Conservation (phyloP, 2,797 vertebrate genomes). For the Acipenser ruthenus region DNA sequence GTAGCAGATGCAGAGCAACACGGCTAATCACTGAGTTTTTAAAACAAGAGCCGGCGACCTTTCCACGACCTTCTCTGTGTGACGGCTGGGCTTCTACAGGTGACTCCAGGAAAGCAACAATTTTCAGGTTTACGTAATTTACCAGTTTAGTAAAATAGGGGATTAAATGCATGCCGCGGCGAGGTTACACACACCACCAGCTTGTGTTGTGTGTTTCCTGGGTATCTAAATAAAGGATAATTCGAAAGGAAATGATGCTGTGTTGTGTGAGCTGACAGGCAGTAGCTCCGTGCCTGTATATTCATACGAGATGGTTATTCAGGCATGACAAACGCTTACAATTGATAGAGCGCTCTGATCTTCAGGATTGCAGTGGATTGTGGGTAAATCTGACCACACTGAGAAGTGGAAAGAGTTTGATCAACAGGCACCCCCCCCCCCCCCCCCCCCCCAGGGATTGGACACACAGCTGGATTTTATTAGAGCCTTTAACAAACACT, state of each 20-base stretch:
- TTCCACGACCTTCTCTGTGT: background rate
- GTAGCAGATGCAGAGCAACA: constrained; percentile 19
- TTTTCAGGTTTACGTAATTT: constrained; percentile 59
- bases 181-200: constrained; percentile 40
- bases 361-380: too few species aligned
- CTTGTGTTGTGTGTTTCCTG: constrained; percentile 26
- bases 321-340: too few species aligned
- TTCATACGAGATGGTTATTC: too few species aligned
- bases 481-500: too few species aligned
- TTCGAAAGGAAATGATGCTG: constrained; percentile 31
- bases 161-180: constrained; percentile 59
- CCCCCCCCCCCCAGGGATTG: too few species aligned
- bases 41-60: constrained; percentile 25
- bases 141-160: constrained; percentile 57
- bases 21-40: constrained; percentile 29
- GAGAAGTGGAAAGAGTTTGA: too few species aligned
- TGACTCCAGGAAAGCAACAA: constrained; percentile 53
- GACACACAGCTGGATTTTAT: too few species aligned
- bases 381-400: too few species aligned
- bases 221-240: constrained; percentile 34
- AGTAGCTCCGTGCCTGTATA: constrained; percentile 23
- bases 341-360: too few species aligned
- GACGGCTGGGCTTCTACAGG: constrained; percentile 17
- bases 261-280: constrained; percentile 21
- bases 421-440: too few species aligned